Conservation (phyloP, 2,888 invertebrate genomes). For the Torymus texanus region DNA sequence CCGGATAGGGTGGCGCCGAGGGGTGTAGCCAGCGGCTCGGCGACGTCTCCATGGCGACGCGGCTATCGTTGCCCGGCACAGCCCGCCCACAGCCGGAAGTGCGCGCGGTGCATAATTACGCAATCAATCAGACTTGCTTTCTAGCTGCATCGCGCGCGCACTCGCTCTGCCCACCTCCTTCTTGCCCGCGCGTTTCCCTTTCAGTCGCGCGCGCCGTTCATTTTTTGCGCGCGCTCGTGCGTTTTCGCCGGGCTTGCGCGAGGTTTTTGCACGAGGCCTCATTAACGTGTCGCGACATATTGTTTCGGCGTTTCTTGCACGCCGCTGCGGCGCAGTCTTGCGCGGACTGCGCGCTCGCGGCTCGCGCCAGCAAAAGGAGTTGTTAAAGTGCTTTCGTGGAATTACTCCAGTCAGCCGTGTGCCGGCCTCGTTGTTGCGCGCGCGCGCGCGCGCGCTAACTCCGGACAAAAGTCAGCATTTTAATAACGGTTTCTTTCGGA, state of each 20-base stretch:
- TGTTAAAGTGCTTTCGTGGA: constrained; percentile 30
- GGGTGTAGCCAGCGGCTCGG: constrained; percentile 57
- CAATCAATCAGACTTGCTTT: constrained; percentile 44
- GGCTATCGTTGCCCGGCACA: constrained; percentile 54
- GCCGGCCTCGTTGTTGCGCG: too few relatives aligned
- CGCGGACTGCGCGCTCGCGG: background rate
- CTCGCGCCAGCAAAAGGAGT: constrained; percentile 18
- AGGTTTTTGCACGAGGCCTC: constrained; percentile 28
- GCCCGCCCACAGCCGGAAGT: constrained; percentile 65
- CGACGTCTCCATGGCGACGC: constrained; percentile 68
- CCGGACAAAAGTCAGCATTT: constrained; percentile 19
- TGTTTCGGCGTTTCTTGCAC: constrained; percentile 19
- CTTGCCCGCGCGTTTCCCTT: constrained; percentile 1
- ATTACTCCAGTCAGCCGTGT: background rate
- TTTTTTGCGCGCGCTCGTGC: background rate
- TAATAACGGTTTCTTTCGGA: constrained; percentile 27
- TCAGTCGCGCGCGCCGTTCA: too few relatives aligned
- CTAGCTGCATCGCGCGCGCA: constrained; percentile 11
- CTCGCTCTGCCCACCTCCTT: background rate
- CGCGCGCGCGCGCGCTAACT: background rate
- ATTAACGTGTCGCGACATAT: constrained; percentile 46
- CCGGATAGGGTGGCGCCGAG: constrained; percentile 58
- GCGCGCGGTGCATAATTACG: constrained; percentile 39
- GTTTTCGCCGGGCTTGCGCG: constrained; percentile 2
- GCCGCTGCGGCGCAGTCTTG: constrained; percentile 9